Conservation (phyloP, 2,113 vertebrate species). For the Cinclus cinclus region DNA sequence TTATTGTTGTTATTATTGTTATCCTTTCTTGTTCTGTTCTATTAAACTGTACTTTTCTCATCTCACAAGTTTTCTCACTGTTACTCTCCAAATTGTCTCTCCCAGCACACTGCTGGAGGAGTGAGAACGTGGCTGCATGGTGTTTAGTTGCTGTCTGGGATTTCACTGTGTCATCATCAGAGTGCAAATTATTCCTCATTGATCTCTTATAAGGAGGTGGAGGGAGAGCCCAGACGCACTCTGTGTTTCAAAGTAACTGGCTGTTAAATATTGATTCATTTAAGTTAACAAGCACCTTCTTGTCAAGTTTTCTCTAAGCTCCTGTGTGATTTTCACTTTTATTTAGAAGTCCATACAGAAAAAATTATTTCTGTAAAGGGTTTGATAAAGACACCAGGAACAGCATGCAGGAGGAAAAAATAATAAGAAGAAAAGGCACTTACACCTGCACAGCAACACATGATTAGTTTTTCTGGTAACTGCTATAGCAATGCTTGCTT, state of each 20-base stretch:
- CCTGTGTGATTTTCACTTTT: background rate
- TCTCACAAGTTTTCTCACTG: background rate
- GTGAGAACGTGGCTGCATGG: background rate
- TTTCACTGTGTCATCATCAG: background rate
- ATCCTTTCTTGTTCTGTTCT: background rate
- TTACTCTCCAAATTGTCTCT: background rate
- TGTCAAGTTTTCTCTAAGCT: background rate
- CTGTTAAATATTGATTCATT: slow-evolving; percentile 29
- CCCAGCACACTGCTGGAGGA: background rate
- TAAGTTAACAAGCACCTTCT: background rate
- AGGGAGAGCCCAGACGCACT: background rate
- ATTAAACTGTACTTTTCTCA: background rate
- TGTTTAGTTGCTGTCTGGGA: background rate
- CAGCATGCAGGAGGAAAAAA: background rate
- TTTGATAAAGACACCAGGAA: slow-evolving; percentile 6
- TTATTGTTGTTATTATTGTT: background rate
- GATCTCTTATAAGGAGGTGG: background rate
- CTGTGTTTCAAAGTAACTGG: background rate
- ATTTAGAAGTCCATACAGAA: background rate
- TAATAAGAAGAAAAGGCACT: background rate
- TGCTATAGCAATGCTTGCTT: background rate
- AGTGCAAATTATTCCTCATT: slow-evolving; percentile 37
- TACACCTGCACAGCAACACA: background rate
- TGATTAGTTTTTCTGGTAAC: slow-evolving; percentile 25
- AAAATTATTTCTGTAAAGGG: background rate